Base-by-base conservation (phyloP, 2,888 invertebrate species). In the Ichneumoninae sp. region DNA sequence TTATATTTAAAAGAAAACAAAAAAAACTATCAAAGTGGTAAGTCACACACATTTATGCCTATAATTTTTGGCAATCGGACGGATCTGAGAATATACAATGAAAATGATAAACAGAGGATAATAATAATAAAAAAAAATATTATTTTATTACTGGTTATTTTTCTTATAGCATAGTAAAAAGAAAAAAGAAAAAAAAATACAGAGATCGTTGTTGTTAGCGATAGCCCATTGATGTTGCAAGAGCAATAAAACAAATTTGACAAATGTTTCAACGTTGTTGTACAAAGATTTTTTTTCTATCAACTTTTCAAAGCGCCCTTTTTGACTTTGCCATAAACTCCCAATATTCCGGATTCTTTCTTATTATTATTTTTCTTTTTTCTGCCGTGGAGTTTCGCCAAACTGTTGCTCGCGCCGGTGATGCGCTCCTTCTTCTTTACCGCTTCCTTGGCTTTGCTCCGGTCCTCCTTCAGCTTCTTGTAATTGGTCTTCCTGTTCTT, bases 401-500 rank as follows among this genome's bases (percentile, higher is more conserved):
- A 85, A 85, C 90, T 93, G 6, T 75, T 83, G 13, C 84, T 81
- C 0, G 91, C 82, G 47, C 92, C 92, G 0, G 93, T 91, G 3
- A 52, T 60, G 3, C 82, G 86, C 72, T 89, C 94, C 40, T 95
- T 94, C 82, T 95, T 82, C 3, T 87, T 85, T 0, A 70, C 81
- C 6, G 85, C 94, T 30, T 94, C 90, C 87, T 95, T 96, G 57
- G 95, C 94, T 57, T 94, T 94, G 90, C 95, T 95, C 71, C 95
- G 95, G 88, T 96, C 95, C 82, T 94, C 94, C 91, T 96, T 94
- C 26, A 97, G 92, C 68, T 95, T 95, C 93, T 97, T 97, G 90
- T 97, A 97, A 92, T 97, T 97, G 86, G 95, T 95, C 10, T 62
- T 83, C 74, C 95, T 94, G 44, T 95, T 96, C 92, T 96, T 97